Conservation (phyloP, 2,888 invertebrate genomes). For the Emmelina monodactyla region DNA sequence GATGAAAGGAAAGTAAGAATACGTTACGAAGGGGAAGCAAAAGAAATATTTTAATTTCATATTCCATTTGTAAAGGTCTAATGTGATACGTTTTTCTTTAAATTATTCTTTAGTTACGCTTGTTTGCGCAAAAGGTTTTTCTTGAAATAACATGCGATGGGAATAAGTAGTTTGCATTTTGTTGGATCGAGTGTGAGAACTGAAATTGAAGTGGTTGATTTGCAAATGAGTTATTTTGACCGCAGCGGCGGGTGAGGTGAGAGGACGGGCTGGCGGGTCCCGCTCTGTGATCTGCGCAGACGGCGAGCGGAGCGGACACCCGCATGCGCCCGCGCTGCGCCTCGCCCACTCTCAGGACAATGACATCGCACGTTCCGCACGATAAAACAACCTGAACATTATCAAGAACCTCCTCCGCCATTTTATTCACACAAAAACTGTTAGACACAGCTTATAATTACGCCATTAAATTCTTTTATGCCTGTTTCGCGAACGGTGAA, state of each 20-base stretch:
- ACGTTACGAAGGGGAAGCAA: constrained; percentile 5
- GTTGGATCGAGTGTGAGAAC: no score
- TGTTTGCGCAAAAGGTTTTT: no score
- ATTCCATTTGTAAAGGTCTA: no score
- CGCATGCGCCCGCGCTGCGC: constrained; percentile 24
- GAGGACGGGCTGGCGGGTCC: constrained; percentile 17
- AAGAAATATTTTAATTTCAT: no score
- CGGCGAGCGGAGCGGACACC: constrained; percentile 9
- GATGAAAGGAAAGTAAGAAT: constrained; percentile 30
- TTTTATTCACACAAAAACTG: constrained; percentile 37
- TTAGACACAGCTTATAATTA: constrained; percentile 37
- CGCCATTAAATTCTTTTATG: constrained; percentile 32
- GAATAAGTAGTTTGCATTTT: no score
- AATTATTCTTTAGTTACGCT: no score
- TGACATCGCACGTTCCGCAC: constrained; percentile 62
- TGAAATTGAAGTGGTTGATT: no score
- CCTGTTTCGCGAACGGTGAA: constrained; percentile 33
- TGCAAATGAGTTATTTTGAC: no score
- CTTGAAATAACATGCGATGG: no score
- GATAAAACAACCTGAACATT: constrained; percentile 57
- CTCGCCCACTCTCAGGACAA: constrained; percentile 49
- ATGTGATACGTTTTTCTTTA: no score
- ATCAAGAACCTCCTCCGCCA: constrained; percentile 36
- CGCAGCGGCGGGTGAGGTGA: constrained; percentile 9
- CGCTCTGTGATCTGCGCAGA: constrained; percentile 9